Evolutionary conservation across 2,113 vertebrate genomes (phyloP).

Genomic region (Ornithorhynchus anatinus): DNA sequence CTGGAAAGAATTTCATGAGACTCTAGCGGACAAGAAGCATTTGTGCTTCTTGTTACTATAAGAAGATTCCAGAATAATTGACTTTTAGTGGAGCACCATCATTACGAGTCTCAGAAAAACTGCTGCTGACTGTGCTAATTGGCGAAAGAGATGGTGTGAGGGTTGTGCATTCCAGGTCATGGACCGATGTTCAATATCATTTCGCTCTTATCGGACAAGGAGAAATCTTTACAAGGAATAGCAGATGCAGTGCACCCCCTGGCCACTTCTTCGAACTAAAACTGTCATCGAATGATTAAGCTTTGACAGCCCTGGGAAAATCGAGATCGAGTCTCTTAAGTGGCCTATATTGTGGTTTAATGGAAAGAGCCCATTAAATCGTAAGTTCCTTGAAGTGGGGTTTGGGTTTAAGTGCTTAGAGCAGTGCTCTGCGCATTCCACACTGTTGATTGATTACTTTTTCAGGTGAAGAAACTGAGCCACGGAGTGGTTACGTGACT

Average conservation of each 20-base stretch:
- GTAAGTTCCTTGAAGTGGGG: no score
- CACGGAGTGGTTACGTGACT: no score
- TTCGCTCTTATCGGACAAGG: constrained; percentile 36
- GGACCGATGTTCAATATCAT: constrained; percentile 12
- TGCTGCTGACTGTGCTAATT: constrained; percentile 39
- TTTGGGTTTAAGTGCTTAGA: no score
- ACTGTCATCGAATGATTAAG: background rate
- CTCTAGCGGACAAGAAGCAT: constrained; percentile 27
- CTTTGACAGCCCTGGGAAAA: background rate
- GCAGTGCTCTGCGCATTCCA: no score
- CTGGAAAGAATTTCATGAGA: constrained; percentile 47
- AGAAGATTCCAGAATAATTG: constrained; percentile 33
- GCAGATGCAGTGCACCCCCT: background rate
- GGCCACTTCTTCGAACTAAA: background rate
- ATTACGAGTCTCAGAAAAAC: constrained; percentile 45
- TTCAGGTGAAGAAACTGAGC: no score
- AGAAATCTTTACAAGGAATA: constrained; percentile 4
- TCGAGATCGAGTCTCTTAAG: background rate
- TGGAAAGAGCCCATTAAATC: no score
- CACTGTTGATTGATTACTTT: no score
- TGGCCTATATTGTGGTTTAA: no score
- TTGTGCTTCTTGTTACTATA: constrained; percentile 31
- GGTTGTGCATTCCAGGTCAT: constrained; percentile 28
- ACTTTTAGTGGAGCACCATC: constrained; percentile 33
- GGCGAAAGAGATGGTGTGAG: constrained; percentile 36